Percentiles rank a stretch among this genome's conserved stretches.
phyloP scores from a whole-genome alignment of 2,797 vertebrate genomes.

The Sebastes alutus region DNA sequence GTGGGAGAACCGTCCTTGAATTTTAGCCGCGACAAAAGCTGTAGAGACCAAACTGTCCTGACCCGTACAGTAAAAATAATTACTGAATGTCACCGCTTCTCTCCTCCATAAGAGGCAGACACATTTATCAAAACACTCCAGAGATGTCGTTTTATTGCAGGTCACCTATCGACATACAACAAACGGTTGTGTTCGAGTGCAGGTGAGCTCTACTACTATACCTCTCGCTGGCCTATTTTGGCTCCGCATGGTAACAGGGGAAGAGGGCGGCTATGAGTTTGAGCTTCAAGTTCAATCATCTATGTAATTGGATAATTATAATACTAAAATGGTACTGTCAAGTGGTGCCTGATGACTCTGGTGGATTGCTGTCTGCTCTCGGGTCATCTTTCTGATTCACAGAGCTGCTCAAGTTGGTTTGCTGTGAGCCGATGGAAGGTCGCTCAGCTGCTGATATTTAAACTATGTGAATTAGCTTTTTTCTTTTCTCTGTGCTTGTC shows the following conservation, averaged over 20 bases:
- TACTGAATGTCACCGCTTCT: background rate
- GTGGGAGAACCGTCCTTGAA: background rate
- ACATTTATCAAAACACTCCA: background rate
- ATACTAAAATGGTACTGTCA: slow-evolving; percentile 38
- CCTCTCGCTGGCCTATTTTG: background rate
- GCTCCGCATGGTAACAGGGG: background rate
- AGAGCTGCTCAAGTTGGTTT: background rate
- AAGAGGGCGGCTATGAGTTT: slow-evolving; percentile 5
- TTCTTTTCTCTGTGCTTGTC: background rate
- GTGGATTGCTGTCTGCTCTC: background rate
- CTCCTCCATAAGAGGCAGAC: background rate
- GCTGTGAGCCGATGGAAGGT: background rate
- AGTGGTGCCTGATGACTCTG: slow-evolving; percentile 13
- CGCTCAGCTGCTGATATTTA: background rate
- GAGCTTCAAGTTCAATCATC: slow-evolving; percentile 45
- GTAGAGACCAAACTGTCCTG: background rate
- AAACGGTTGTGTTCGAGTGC: background rate
- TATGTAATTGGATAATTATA: slow-evolving; percentile 55
- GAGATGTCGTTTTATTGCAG: background rate
- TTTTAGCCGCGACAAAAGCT: background rate
- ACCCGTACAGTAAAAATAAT: background rate
- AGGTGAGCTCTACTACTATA: background rate
- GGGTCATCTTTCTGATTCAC: slow-evolving; percentile 10
- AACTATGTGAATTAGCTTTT: background rate
- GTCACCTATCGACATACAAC: background rate